These are phyloP conservation scores for Paramormyrops hopkinsi DNA, from an alignment of 2,797 vertebrate genomes.

Conservation along the genomic window DNA sequence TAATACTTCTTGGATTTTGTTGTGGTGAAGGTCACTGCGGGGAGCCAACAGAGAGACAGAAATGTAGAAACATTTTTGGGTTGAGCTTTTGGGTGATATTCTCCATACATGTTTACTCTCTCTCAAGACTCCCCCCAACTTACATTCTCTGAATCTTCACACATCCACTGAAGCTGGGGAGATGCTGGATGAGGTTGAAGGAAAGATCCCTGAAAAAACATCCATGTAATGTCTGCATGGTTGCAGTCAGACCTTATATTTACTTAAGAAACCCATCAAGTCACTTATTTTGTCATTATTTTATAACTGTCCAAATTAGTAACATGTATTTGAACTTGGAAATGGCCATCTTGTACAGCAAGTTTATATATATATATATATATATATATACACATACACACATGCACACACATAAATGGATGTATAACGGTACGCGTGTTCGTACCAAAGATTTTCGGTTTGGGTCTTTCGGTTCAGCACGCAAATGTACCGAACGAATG, in stretches of 20 bases:
- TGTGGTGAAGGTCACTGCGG: slow-evolving; percentile 83
- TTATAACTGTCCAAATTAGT: background rate
- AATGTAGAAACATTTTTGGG: background rate
- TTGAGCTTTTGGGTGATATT: background rate
- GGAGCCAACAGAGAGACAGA: slow-evolving; percentile 38
- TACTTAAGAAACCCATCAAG: background rate
- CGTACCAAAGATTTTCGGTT: background rate
- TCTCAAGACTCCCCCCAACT: slow-evolving; percentile 37
- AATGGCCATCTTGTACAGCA: background rate
- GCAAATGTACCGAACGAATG: background rate
- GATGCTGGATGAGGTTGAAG: slow-evolving; percentile 75
- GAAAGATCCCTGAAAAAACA: slow-evolving; percentile 75
- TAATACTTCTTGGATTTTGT: slow-evolving; percentile 74
- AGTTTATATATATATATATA: background rate
- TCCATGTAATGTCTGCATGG: background rate
- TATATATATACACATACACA: too few relatives aligned
- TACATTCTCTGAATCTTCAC: slow-evolving; percentile 86
- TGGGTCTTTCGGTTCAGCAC: background rate
- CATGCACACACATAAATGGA: too few relatives aligned
- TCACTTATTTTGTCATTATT: background rate
- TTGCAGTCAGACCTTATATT: background rate
- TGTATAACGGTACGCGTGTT: background rate
- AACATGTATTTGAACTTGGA: background rate
- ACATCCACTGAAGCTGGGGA: slow-evolving; percentile 79
- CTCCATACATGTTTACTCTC: background rate